Evolutionary conservation across 2,888 invertebrate genomes (phyloP), one percentile per base, ranked within the genome.

Genomic region (Tricholauxania praeusta): DNA sequence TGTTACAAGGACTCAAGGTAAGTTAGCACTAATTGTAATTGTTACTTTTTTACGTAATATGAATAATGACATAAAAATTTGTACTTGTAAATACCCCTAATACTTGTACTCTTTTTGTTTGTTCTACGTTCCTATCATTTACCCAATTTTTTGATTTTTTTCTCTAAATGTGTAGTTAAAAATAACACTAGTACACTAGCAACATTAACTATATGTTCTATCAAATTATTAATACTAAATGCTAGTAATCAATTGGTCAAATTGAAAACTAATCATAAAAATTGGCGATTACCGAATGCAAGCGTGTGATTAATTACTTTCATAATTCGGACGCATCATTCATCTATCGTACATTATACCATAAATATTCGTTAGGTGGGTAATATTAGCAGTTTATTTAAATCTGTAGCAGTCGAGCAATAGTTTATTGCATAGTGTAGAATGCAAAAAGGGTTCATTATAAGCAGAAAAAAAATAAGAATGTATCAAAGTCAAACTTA

Each of bases 1-100:
- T 94, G 92, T 90, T 93, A 78, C 88, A 89, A 67, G 92, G 92
- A 79, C 89, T 94, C 59, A 90, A 90, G 92, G 94, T 94, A 89
- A 93, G 78, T 78, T 32, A 12, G 17, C 57, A 28, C 22, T 57
- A 7, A 57, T 14, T 22, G 57, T 28, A 22, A 66, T 8, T 2
- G 14, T 32, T 8, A 51, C 65, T 65, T 51, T 15, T 22, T 51
- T 53, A 53, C 12, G 5, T 53, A 53, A 53, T 53, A 53, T 53
- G 15, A 17, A 17, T 53, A 53, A 17, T 53, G 12, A 53, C 8
- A 15, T 1, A 53, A 53, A 39, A 39, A 7, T 10, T 39, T 39
- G 39, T 39, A 39, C 39, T 39, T 10, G 39, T 39, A 10, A 39
- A 39, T 39, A 39, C 39, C 39, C 39, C 39, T 28, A 28, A 28